Conservation (phyloP, 2,797 vertebrate species). For the Emys orbicularis region DNA sequence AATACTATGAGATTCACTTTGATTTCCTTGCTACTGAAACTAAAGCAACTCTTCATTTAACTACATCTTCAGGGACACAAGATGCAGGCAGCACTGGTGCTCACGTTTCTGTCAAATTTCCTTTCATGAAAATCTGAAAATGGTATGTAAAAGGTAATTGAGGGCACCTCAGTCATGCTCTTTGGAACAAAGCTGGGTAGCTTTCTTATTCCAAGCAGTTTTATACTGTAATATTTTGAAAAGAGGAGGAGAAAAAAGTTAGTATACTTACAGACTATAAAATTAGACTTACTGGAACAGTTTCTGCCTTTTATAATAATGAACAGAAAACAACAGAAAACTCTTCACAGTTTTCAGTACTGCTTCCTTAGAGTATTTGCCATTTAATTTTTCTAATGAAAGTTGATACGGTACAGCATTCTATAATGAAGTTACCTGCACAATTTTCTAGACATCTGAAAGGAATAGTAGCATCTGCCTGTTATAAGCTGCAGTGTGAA, state of each 20-base stretch:
- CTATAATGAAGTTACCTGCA: not conserved
- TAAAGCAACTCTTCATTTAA: slow-evolving; percentile 1
- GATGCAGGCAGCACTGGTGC: not conserved
- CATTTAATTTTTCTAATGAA: slow-evolving; percentile 4
- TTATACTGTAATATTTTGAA: not conserved
- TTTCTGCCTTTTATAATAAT: not conserved
- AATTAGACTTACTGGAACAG: not conserved
- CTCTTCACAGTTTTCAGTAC: slow-evolving; percentile 27
- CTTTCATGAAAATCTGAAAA: not conserved
- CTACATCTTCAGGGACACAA: fast-evolving
- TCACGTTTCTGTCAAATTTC: not conserved
- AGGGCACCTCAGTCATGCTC: not conserved
- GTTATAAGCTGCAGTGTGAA: not conserved
- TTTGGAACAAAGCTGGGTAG: not conserved
- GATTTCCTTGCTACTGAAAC: not conserved
- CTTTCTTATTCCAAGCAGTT: not conserved
- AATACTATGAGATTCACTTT: not conserved
- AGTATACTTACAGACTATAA: not conserved
- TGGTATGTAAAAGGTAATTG: not conserved
- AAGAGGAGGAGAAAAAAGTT: not conserved
- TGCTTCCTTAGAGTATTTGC: not conserved
- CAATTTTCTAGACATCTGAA: not conserved
- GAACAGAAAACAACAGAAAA: slow-evolving; percentile 7
- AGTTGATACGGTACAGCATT: not conserved
- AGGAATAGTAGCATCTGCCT: slow-evolving; percentile 2